Percentiles rank a stretch among this genome's conserved stretches.
These are phyloP conservation scores for Teleopsis dalmanni DNA, from an alignment of 1,140 invertebrate genomes.

Conservation along the genomic window DNA sequence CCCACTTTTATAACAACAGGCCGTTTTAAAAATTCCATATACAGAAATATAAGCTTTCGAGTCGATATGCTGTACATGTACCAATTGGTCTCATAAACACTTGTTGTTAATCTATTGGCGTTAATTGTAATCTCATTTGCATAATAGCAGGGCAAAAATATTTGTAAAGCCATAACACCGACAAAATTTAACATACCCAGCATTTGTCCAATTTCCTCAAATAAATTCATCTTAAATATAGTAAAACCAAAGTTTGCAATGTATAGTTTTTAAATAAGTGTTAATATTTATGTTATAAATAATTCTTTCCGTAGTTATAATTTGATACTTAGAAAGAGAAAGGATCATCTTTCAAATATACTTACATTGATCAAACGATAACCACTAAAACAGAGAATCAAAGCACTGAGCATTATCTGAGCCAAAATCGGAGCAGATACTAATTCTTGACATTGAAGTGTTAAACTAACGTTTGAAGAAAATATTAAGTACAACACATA, in stretches of 20 bases:
- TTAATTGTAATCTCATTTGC: conserved; percentile 31
- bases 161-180: conserved; percentile 34
- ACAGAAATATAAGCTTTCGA: conserved; percentile 22
- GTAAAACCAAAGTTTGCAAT: background rate
- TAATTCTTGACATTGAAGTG: conserved; percentile 18
- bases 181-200: conserved; percentile 33
- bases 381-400: conserved; percentile 38
- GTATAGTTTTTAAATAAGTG: background rate
- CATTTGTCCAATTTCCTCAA: conserved; percentile 30
- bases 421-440: conserved; percentile 29
- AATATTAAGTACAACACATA: background rate
- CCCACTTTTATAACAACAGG: conserved; percentile 26
- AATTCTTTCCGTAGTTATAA: background rate
- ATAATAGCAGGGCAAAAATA: conserved; percentile 34
- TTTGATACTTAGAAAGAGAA: background rate
- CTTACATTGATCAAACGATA: conserved; percentile 26
- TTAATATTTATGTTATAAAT: background rate
- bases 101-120: conserved; percentile 25
- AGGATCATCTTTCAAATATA: background rate
- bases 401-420: conserved; percentile 33
- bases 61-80: conserved; percentile 13
- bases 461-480: conserved; percentile 16
- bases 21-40: conserved; percentile 32
- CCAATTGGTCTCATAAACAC: conserved; percentile 33
- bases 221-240: conserved; percentile 8